Conservation (phyloP, 1,140 invertebrate genomes). For the Procambarus clarkii region DNA sequence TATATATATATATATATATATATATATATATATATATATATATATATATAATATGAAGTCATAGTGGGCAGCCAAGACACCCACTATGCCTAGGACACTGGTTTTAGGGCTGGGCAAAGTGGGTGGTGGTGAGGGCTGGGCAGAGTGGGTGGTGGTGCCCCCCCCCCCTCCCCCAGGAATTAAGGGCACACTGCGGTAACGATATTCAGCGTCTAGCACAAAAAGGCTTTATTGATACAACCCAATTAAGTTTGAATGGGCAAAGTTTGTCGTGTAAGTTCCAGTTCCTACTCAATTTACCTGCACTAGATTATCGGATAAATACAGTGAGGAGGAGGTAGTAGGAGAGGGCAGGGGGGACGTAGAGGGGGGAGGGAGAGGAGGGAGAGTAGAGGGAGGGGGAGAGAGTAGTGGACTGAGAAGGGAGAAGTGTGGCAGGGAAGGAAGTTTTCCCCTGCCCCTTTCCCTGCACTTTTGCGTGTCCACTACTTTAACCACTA, state of each 20-base stretch:
- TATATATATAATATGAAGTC: not conserved
- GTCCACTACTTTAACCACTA: too few species aligned
- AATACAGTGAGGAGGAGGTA: not conserved
- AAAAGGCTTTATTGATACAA: slow-evolving; percentile 48
- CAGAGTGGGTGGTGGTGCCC: not conserved
- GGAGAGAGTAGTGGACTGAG: too few species aligned
- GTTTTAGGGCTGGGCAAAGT: too few species aligned
- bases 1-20: slow-evolving; percentile 6
- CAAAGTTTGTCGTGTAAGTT: slow-evolving; percentile 45
- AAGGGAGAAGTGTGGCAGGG: too few species aligned
- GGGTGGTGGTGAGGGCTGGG: too few species aligned
- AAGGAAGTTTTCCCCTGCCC: too few species aligned
- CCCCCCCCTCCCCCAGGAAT: not conserved
- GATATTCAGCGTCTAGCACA: slow-evolving; percentile 21
- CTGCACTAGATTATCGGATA: slow-evolving; percentile 29
- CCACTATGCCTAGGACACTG: too few species aligned
- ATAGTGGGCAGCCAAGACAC: too few species aligned
- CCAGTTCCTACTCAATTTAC: slow-evolving; percentile 40
- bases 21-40: not conserved
- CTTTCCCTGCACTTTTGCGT: too few species aligned
- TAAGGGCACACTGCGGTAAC: slow-evolving; percentile 25
- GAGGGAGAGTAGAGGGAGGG: too few species aligned
- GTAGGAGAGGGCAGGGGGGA: too few species aligned
- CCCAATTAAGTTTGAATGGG: slow-evolving; percentile 49
- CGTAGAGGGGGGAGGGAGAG: too few species aligned